Conservation (phyloP, 1,140 invertebrate species). For the Philaenus spumarius region DNA sequence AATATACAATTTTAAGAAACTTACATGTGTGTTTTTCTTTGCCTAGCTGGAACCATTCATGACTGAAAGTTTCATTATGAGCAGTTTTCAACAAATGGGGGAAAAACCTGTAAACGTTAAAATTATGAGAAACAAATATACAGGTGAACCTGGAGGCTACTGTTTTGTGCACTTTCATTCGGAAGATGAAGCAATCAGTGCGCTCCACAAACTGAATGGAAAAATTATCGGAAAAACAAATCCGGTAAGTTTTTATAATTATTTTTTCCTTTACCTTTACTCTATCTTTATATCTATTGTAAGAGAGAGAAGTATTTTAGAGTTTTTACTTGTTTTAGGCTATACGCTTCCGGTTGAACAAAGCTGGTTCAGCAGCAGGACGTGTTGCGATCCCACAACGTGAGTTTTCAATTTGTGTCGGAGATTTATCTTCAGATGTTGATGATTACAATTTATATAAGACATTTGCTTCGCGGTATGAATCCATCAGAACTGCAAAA, state of each 20-base stretch:
- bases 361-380: conserved; percentile 69
- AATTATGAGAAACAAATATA: conserved; percentile 88
- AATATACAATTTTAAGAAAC: too few relatives aligned
- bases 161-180: conserved; percentile 93
- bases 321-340: conserved; percentile 54
- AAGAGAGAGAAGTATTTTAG: too few relatives aligned
- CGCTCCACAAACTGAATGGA: conserved; percentile 94
- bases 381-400: conserved; percentile 55
- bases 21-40: too few relatives aligned
- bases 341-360: conserved; percentile 82
- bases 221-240: conserved; percentile 82
- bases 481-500: conserved; percentile 92
- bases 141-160: conserved; percentile 86
- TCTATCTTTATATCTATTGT: too few relatives aligned
- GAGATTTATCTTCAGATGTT: conserved; percentile 90
- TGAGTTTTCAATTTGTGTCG: conserved; percentile 93
- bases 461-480: conserved; percentile 86
- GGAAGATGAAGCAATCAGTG: conserved; percentile 84
- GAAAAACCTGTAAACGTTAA: conserved; percentile 81
- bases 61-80: conserved; percentile 89
- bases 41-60: conserved; percentile 80
- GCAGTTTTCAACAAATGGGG: conserved; percentile 84
- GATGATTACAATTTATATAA: conserved; percentile 92
- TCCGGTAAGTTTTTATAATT: conserved; percentile 54
- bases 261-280: too few relatives aligned